A percentile compares a stretch with the other conserved stretches of the same genome.
These are phyloP conservation scores for Pinctada fucata DNA, from an alignment of 2,888 invertebrate genomes.

Conservation along the genomic window DNA sequence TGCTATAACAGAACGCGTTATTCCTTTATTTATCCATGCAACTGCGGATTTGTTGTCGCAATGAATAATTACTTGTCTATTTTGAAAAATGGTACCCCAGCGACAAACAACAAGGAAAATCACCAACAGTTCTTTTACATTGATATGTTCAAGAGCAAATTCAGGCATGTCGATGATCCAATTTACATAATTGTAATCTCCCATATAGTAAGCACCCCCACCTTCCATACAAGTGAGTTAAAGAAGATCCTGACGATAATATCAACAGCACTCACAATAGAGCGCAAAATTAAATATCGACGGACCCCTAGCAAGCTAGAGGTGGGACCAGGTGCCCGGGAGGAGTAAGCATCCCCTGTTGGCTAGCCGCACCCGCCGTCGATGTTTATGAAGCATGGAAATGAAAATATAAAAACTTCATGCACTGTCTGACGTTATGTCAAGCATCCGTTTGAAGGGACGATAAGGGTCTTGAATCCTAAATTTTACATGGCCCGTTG, in stretches of 20 bases:
- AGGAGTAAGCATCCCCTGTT: too few relatives aligned
- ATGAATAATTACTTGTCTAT: not conserved
- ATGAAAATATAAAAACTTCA: too few relatives aligned
- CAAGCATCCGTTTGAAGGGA: not conserved
- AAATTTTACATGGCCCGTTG: slow-evolving; percentile 21
- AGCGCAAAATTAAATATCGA: too few relatives aligned
- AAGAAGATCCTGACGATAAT: too few relatives aligned
- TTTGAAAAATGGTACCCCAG: slow-evolving; percentile 2
- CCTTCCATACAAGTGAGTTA: slow-evolving; percentile 8
- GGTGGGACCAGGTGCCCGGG: too few relatives aligned
- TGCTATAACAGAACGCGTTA: not conserved
- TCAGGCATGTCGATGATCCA: slow-evolving; percentile 16
- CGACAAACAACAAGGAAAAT: slow-evolving; percentile 9
- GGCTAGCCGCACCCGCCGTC: too few relatives aligned
- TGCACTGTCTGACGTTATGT: slow-evolving; percentile 23
- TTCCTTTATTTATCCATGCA: not conserved
- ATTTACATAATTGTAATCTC: slow-evolving; percentile 29
- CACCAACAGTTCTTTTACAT: slow-evolving; percentile 25
- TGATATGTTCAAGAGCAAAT: slow-evolving; percentile 4
- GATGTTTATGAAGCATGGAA: too few relatives aligned
- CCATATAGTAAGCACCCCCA: slow-evolving; percentile 23
- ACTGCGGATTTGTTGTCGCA: not conserved
- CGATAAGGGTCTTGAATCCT: not conserved
- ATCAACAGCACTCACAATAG: too few relatives aligned
- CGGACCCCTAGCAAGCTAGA: too few relatives aligned